These are phyloP conservation scores for Brachionus paranguensis DNA, from an alignment of 1,140 invertebrate genomes.

Conservation along the genomic window DNA sequence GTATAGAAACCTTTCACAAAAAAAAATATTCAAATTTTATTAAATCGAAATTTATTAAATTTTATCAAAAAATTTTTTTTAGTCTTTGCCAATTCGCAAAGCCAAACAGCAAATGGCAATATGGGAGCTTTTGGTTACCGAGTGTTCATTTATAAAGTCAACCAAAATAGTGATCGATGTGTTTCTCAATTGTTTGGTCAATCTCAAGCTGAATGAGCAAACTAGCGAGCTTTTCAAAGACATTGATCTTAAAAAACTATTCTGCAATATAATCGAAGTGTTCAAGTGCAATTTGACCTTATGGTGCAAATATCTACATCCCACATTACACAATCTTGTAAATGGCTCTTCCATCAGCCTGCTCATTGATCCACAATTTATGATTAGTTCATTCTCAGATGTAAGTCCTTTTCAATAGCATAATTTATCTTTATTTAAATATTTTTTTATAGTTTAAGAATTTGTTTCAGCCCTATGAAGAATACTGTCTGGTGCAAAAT, in stretches of 20 bases:
- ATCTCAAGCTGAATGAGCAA: constrained; percentile 15
- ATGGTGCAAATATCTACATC: constrained; percentile 16
- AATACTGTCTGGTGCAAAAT: constrained; percentile 77
- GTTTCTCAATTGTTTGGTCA: constrained; percentile 17
- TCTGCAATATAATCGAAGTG: constrained; percentile 35
- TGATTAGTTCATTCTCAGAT: constrained; percentile 11
- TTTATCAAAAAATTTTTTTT: background rate
- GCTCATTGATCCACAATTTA: constrained; percentile 3
- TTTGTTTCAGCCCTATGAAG: constrained; percentile 68
- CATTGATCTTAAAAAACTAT: constrained; percentile 30
- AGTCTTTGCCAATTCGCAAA: constrained; percentile 14
- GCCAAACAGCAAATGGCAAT: constrained; percentile 38
- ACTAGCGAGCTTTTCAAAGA: constrained; percentile 11
- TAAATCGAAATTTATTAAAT: background rate
- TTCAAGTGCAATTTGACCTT: constrained; percentile 33
- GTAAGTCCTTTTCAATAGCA: background rate
- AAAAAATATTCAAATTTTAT: background rate
- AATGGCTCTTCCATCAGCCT: background rate
- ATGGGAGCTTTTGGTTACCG: constrained; percentile 20
- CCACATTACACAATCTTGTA: background rate
- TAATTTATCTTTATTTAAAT: background rate
- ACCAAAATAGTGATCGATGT: constrained; percentile 8
- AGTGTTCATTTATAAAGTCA: constrained; percentile 21
- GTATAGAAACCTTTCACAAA: background rate
- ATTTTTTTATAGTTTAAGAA: constrained; percentile 63